Base-by-base conservation (phyloP, 2,113 vertebrate species). In the Tauraco erythrolophus region DNA sequence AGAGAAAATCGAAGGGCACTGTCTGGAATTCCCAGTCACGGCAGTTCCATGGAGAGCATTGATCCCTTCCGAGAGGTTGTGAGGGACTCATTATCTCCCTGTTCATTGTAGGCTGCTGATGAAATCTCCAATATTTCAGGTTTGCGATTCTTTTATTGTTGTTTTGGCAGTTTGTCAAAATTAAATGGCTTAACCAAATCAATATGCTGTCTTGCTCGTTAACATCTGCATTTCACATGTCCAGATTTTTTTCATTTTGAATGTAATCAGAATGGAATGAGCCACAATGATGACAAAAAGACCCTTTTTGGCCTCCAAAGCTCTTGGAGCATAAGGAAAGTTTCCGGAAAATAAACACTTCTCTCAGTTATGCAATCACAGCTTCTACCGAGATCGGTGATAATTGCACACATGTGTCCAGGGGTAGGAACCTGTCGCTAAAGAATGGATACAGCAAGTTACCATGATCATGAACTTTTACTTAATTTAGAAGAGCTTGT, bases 1-100 rank as follows among this genome's bases (percentile, higher is more conserved):
- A 93, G 93, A 97, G 97, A 98, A 98, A 98, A 97, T 88, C 76
- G 91, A 97, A 95, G 56, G 60, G 75, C 74, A 87, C 88, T 91
- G 91, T 95, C 94, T 96, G 94, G 86, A 92, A 91, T 97, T 97
- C 96, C 94, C 94, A 89, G 48, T 97, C 97, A 97, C 70, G 94
- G 92, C 92, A 95, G 85, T 97, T 98, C 94, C 97, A 83, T 68
- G 82, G 96, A 96, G 89, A 87, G 54, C 90, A 97, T 97, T 39
- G 95, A 97, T 96, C 89, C 75, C 83, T 97, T 98, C 96, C 91
- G 93, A 89, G 95, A 97, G 94, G 66, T 94, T 96, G 84, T 35
- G 1, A 11, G 64, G 94, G 70, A 85, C 93, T 94, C 78, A 88
- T 96, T 91, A 89, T 97, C 91, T 97, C 85, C 75, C 82, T 85